Percentiles rank a stretch among this genome's conserved stretches.
These are phyloP conservation scores for Tubulanus polymorphus DNA, from an alignment of 2,888 invertebrate genomes.

Conservation along the genomic window DNA sequence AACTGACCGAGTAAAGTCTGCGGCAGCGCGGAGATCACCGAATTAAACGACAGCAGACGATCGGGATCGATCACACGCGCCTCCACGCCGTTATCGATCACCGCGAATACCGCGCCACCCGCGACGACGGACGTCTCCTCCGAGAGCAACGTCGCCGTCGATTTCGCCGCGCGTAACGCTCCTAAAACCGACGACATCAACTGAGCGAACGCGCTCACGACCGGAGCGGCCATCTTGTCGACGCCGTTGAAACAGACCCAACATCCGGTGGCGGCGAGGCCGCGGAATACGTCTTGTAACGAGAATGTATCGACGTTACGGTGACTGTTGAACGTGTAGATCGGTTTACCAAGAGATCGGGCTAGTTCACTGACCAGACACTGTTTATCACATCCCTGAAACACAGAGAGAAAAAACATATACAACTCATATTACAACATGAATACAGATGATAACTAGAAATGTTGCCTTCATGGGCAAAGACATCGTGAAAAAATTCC, in stretches of 20 bases:
- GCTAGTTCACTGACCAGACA: conserved; percentile 37
- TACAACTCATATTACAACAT: not conserved
- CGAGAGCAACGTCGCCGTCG: conserved; percentile 32
- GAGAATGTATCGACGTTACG: conserved; percentile 33
- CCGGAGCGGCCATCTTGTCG: conserved; percentile 30
- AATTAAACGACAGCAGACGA: conserved; percentile 36
- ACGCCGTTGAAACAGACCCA: conserved; percentile 48
- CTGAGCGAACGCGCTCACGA: conserved; percentile 43
- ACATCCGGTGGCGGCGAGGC: conserved; percentile 45
- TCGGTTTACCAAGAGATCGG: conserved; percentile 37
- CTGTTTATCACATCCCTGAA: conserved; percentile 41
- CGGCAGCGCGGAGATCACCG: conserved; percentile 38
- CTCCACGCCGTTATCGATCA: conserved; percentile 33
- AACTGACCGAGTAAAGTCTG: conserved; percentile 41
- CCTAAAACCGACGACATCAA: conserved; percentile 37
- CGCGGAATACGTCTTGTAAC: conserved; percentile 46
- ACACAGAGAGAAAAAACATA: conserved; percentile 2
- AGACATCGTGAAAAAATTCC: too few relatives aligned
- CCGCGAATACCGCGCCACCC: conserved; percentile 38
- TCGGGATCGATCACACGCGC: conserved; percentile 38
- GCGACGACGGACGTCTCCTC: conserved; percentile 39
- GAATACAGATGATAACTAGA: not conserved
- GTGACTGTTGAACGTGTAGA: conserved; percentile 47
- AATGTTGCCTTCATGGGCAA: not conserved
- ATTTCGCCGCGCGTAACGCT: conserved; percentile 36